These are phyloP conservation scores for Alloscopus bannaensis DNA, from an alignment of 2,888 invertebrate species.

Conservation along the genomic window DNA sequence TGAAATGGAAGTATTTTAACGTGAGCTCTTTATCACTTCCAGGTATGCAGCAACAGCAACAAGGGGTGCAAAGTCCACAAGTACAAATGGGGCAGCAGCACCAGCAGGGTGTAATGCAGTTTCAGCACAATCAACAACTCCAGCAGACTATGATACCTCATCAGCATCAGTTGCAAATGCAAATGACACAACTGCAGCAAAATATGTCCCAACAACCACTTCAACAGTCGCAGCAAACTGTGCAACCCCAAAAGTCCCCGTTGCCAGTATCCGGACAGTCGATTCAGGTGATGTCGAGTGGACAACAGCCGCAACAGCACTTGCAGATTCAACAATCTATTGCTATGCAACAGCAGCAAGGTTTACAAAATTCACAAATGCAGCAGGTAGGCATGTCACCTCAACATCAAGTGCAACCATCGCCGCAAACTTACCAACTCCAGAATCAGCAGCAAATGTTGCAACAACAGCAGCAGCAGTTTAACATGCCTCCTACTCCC, in stretches of 20 bases:
- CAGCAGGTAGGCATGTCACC: conserved; percentile 32
- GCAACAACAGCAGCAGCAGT: conserved; percentile 46
- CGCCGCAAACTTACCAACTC: not conserved
- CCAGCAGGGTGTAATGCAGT: conserved; percentile 40
- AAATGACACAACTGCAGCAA: conserved; percentile 50
- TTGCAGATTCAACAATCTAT: conserved; percentile 41
- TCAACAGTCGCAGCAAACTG: conserved; percentile 30
- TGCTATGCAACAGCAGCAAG: conserved; percentile 50
- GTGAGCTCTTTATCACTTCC: not conserved
- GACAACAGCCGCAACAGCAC: conserved; percentile 25
- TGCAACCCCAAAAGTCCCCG: conserved; percentile 49
- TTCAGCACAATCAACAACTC: conserved; percentile 50
- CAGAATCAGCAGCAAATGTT: conserved; percentile 23
- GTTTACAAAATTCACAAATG: conserved; percentile 26
- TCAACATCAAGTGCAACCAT: conserved; percentile 10
- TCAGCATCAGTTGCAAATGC: conserved; percentile 36
- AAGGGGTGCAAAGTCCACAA: conserved; percentile 43
- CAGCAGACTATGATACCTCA: conserved; percentile 24
- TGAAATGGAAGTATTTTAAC: too few species aligned
- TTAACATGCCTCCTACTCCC: conserved; percentile 24
- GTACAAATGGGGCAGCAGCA: conserved; percentile 26
- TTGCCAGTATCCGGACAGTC: conserved; percentile 29
- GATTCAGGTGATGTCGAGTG: conserved; percentile 22
- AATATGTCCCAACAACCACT: conserved; percentile 36
- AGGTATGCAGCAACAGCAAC: conserved; percentile 30